Percentiles rank a stretch among this genome's conserved stretches.
phyloP scores from a whole-genome alignment of 2,113 vertebrate species.

The Vanacampus margaritifer region DNA sequence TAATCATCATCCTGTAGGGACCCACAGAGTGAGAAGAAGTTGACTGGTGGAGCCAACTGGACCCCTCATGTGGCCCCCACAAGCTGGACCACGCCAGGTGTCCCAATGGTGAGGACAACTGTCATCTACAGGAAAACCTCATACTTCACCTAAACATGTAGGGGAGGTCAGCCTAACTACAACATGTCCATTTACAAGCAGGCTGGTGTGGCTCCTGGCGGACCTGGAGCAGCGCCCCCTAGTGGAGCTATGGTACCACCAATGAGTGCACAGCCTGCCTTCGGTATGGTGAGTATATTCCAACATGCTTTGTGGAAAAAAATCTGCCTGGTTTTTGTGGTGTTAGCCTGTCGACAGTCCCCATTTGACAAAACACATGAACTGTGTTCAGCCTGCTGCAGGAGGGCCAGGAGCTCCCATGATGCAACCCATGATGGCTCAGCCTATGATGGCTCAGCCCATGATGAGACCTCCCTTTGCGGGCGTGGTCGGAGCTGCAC shows the following conservation, averaged over 20 bases:
- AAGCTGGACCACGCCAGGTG: conserved; percentile 83
- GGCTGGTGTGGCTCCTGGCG: conserved; percentile 68
- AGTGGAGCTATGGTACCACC: conserved; percentile 63
- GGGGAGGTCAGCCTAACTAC: background rate
- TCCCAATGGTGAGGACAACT: conserved; percentile 77
- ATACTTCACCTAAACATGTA: background rate
- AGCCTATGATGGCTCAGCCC: conserved; percentile 84
- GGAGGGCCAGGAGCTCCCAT: conserved; percentile 83
- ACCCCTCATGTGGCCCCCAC: conserved; percentile 91
- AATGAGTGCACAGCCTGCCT: conserved; percentile 81
- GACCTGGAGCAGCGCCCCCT: conserved; percentile 76
- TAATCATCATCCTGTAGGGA: conserved; percentile 48
- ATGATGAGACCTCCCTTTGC: conserved; percentile 92
- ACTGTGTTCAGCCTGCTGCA: conserved; percentile 73
- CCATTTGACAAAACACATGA: background rate
- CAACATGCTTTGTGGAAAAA: too few relatives aligned
- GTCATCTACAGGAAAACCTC: background rate
- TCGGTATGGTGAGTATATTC: conserved; percentile 83
- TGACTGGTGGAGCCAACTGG: conserved; percentile 97
- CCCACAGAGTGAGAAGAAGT: conserved; percentile 89
- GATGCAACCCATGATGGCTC: conserved; percentile 87
- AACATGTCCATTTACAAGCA: conserved; percentile 20
- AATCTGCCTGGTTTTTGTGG: background rate
- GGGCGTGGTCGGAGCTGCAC: conserved; percentile 47
- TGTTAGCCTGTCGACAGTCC: background rate